A percentile compares a stretch with the other conserved stretches of the same genome.
phyloP scores from a whole-genome alignment of 2,888 invertebrate genomes.

The Hypolimnas misippus region DNA sequence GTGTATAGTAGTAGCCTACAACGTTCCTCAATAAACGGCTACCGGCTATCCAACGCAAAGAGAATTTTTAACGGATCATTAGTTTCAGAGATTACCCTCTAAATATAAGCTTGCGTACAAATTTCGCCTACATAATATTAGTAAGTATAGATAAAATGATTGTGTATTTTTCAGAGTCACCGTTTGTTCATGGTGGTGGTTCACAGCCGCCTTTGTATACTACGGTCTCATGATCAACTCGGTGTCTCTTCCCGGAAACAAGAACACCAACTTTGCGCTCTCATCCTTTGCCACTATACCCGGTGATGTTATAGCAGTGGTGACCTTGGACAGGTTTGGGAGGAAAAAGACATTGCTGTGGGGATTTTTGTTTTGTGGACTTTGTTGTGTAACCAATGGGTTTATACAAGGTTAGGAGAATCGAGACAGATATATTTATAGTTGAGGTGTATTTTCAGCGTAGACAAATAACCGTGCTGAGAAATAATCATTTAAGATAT shows the following conservation, averaged over 20 bases:
- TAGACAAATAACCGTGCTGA: too few species aligned
- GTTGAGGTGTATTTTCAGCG: too few species aligned
- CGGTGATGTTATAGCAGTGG: constrained; percentile 82
- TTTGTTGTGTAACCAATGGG: constrained; percentile 81
- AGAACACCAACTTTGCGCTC: constrained; percentile 89
- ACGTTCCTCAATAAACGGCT: too few species aligned
- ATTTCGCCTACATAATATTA: too few species aligned
- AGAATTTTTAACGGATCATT: too few species aligned
- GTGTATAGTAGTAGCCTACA: too few species aligned
- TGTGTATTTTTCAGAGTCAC: too few species aligned
- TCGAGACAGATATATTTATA: constrained; percentile 44
- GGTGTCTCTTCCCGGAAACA: constrained; percentile 88
- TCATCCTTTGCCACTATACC: constrained; percentile 86
- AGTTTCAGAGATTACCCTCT: too few species aligned
- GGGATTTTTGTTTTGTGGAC: constrained; percentile 84
- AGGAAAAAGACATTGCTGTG: constrained; percentile 81
- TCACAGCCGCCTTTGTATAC: constrained; percentile 90
- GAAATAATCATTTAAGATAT: too few species aligned
- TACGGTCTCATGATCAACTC: constrained; percentile 91
- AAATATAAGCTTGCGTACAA: too few species aligned
- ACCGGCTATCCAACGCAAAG: too few species aligned
- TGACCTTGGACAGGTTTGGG: constrained; percentile 84
- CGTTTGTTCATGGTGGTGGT: constrained; percentile 90
- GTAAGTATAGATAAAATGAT: too few species aligned
- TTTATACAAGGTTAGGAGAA: constrained; percentile 79